Base-by-base conservation (phyloP, 2,113 vertebrate species). In the Salminus brasiliensis region DNA sequence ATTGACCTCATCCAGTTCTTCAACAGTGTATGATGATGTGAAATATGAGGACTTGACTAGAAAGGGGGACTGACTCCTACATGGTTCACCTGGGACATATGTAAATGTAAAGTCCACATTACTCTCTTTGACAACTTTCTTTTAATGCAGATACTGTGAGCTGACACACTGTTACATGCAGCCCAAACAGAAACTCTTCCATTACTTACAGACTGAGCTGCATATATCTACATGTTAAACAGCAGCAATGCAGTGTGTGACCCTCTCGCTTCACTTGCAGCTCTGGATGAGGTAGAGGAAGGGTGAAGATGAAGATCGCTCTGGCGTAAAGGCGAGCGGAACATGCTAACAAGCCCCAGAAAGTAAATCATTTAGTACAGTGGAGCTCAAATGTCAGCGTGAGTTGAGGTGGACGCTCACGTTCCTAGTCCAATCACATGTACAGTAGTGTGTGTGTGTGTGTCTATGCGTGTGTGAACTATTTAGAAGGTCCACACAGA, bases 401-500 rank as follows among this genome's bases (percentile, higher is more conserved):
- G 52, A 55, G 1, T 21, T 55, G 25, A n/a, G 52, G 11, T 2
- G n/a, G n/a, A 55, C 52, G 4, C 1, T 13, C 67, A 47, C 47
- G 18, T 63, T 75, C 18, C 16, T 1, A 5, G 11, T 29, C 4
- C 4, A 6, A 25, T 3, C 32, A 29, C 32, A 29, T 63, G 73
- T 74, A 16, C 45, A 36, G 16, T 36, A 29, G 55, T 36, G 52
- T 47, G 45, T 47, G 45, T 47, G 45, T 11, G 32, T 65, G 62
- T 67, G 63, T 10, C 21, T n/a, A 4, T 68, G 66, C 43, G 5
- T 11, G 21, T 68, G 66, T 68, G n/a, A 43, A 11, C 45, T 68
- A 10, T 68, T 12, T 25, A 15, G 34, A 25, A 32, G 43, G 16
- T 27, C 53, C 43, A 18, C 34, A 9, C 83, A 95, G 93, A 36